These are phyloP conservation scores for Abrostola triplasia DNA, from an alignment of 2,888 invertebrate genomes.

Conservation along the genomic window DNA sequence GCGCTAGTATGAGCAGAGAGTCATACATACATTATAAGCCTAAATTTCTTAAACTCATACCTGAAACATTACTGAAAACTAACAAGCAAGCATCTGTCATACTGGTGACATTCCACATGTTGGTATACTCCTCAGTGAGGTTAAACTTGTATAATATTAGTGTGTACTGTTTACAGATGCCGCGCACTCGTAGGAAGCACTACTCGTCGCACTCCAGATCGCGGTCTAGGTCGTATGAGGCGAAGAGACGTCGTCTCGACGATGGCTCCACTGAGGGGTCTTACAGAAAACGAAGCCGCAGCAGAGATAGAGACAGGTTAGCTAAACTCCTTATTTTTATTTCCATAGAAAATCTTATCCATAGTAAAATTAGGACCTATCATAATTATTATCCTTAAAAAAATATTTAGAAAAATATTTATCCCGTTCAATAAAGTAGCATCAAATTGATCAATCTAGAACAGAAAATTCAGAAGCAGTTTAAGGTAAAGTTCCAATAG, in stretches of 20 bases:
- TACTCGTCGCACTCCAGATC: conserved; percentile 90
- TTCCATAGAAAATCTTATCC: background rate
- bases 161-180: conserved; percentile 90
- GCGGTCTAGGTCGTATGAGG: conserved; percentile 88
- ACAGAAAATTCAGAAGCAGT: too few species aligned
- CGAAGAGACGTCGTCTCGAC: conserved; percentile 92
- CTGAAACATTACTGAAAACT: conserved; percentile 32
- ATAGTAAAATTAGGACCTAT: too few species aligned
- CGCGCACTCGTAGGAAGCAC: conserved; percentile 94
- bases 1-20: conserved; percentile 34
- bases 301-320: conserved; percentile 90
- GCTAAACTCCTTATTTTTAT: conserved; percentile 46
- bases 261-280: conserved; percentile 81
- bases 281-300: conserved; percentile 83
- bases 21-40: conserved; percentile 3
- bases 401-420: too few species aligned
- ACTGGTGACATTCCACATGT: conserved; percentile 48
- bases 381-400: too few species aligned
- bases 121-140: conserved; percentile 28
- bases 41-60: conserved; percentile 8
- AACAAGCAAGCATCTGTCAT: conserved; percentile 39
- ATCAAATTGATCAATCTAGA: too few species aligned
- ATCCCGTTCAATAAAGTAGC: too few species aligned
- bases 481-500: too few species aligned
- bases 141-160: conserved; percentile 21